Evolutionary conservation across 2,797 vertebrate genomes (phyloP).

Genomic region (Ptychobarbus kaznakovi): DNA sequence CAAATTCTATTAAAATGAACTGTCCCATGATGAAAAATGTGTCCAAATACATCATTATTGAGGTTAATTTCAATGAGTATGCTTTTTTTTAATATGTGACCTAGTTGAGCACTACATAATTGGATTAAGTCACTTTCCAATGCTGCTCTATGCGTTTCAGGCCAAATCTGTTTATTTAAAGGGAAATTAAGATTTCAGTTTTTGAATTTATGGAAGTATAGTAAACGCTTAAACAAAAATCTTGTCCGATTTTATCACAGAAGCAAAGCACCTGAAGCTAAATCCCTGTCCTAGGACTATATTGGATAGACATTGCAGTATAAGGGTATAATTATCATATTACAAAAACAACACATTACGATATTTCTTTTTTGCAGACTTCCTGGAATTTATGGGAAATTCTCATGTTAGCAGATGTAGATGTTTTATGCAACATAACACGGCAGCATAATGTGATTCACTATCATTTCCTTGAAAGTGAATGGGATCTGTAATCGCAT

Average conservation of each 20-base stretch:
- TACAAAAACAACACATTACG: not conserved
- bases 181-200: not conserved
- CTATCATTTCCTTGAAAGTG: not conserved
- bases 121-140: not conserved
- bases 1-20: not conserved
- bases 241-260: not conserved
- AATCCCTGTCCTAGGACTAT: not conserved
- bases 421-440: not conserved
- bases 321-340: not conserved
- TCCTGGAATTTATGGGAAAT: constrained; percentile 2
- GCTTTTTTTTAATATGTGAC: constrained; percentile 39
- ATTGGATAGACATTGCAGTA: not conserved
- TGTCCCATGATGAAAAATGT: not conserved
- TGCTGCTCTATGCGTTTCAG: constrained; percentile 52
- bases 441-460: not conserved
- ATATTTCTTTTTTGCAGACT: not conserved
- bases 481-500: not conserved
- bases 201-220: not conserved
- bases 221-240: not conserved
- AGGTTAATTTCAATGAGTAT: not conserved
- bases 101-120: constrained; percentile 20
- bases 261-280: not conserved
- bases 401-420: not conserved
- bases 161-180: constrained; percentile 2
- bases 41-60: not conserved